Base-by-base conservation (phyloP, 1,140 invertebrate genomes). In the Drosophila hydei region DNA sequence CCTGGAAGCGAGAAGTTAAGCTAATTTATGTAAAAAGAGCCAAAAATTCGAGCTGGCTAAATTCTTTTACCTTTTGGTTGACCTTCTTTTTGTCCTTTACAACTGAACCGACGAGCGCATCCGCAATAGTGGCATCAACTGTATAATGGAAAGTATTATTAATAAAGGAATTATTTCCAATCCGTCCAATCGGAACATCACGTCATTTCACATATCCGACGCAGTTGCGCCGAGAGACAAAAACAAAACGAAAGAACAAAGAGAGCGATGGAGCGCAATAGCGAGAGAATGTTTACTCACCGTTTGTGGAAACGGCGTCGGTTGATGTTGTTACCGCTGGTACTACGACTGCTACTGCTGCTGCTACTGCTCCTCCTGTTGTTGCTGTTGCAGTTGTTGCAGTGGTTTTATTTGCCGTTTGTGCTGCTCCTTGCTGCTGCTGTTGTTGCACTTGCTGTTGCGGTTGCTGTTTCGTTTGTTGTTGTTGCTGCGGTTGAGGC, bases 61-160 rank as follows among this genome's bases (percentile, higher is more conserved):
- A 60, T n/a, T 33, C 9, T 16, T 85, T 88, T 90, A 94, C 94
- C 93, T 93, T 94, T 72, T 94, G 93, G 71, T 94, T 94, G 67
- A 93, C 92, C 92, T 93, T 94, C 91, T 92, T 93, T 81, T 93
- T 93, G 80, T 94, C 94, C 80, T 93, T 94, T 18, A 93, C 87
- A 16, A 93, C 93, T 80, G 92, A 93, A 48, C 93, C 92, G 52
- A 94, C 92, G 27, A 92, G 92, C 16, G 93, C 64, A 62, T 90
- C 81, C 36, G 87, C 69, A 62, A 64, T 75, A 47, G 67, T 72
- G 54, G 73, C 87, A 75, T 79, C 79, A 71, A 80, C 77, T 77
- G 62, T 30, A 23, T 42, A 63, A 72, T 21, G 43, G 27, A 68
- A 68, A 50, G 45, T 30, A 62, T 52, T 55, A 36, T 47, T 21